Base-by-base conservation (phyloP, 2,113 vertebrate species). In the Pteropus alecto region DNA sequence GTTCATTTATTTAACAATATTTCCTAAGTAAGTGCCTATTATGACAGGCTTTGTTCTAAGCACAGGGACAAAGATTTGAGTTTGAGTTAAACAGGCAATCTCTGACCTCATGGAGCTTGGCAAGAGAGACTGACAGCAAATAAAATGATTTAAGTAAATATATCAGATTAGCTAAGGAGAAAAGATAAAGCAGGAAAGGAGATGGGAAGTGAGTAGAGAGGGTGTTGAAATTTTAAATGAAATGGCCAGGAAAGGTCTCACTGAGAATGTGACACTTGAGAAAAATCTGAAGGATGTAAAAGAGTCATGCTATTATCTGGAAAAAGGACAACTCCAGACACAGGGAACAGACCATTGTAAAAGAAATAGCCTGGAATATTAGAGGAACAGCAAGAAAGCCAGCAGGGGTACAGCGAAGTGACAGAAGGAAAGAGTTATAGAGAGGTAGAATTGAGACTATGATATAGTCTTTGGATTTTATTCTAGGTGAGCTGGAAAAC, bases 251-350 rank as follows among this genome's bases (percentile, higher is more conserved):
- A 2, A 65, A 82, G 22, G 11, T 78, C 60, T 92, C 46, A 38
- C 38, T 63, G 33, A 94, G 54, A 73, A 82, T 65, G 13, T 77
- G 68, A 87, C 22, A 60, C 18, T 41, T 58, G 21, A 88, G 63
- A 54, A 93, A 96, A 93, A 63, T 73, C 71, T 71, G 24, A 94
- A 76, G 51, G 60, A 54, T 86, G 11, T 81, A 48, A 70, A 85
- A 90, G 16, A 77, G 12, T 65, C n/a, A 38, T 82, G 56, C 11
- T 43, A 12, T 56, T 82, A 43, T 54, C 41, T 61, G 13, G 58
- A 94, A 73, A 43, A 90, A 79, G 35, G 46, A 21, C 93, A 81
- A 65, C 74, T 65, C 38, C 38, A 87, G 81, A 81, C 24, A n/a
- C 19, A 67, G 35, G 73, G 48, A 88, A n/a, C 26, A 90, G 48